Evolutionary conservation across 2,113 vertebrate species (phyloP).

Genomic region (Zapornia atra): DNA sequence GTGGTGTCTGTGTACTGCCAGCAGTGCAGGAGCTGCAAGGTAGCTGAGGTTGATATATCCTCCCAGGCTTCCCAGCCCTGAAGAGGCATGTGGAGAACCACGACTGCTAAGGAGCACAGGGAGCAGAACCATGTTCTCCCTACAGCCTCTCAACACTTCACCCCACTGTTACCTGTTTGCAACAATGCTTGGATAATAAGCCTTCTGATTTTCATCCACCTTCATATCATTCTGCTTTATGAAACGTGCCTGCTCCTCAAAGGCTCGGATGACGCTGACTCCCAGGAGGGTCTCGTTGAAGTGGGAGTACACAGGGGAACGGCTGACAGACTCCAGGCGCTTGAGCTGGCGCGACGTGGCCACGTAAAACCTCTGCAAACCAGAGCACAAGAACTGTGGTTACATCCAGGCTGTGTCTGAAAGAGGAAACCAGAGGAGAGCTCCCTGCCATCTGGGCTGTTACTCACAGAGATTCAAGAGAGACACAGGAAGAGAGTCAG

Average conservation of each 20-base stretch:
- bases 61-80: background rate
- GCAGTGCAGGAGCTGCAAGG: background rate
- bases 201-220: constrained; percentile 95
- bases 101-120: background rate
- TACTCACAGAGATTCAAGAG: background rate
- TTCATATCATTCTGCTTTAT: constrained; percentile 86
- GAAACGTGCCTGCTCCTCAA: constrained; percentile 88
- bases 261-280: constrained; percentile 91
- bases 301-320: constrained; percentile 93
- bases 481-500: no score
- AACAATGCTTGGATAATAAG: constrained; percentile 94
- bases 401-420: background rate
- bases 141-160: background rate
- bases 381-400: background rate
- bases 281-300: constrained; percentile 94
- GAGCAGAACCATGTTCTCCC: background rate
- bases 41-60: background rate
- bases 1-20: background rate
- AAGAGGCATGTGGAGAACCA: background rate
- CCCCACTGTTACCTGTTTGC: constrained; percentile 86
- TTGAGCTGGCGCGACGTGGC: constrained; percentile 94
- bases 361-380: constrained; percentile 90
- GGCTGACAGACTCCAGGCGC: constrained; percentile 92
- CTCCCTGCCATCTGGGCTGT: background rate
- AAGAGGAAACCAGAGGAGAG: background rate